Evolutionary conservation across 2,113 vertebrate genomes (phyloP).

Genomic region (Elephas maximus): DNA sequence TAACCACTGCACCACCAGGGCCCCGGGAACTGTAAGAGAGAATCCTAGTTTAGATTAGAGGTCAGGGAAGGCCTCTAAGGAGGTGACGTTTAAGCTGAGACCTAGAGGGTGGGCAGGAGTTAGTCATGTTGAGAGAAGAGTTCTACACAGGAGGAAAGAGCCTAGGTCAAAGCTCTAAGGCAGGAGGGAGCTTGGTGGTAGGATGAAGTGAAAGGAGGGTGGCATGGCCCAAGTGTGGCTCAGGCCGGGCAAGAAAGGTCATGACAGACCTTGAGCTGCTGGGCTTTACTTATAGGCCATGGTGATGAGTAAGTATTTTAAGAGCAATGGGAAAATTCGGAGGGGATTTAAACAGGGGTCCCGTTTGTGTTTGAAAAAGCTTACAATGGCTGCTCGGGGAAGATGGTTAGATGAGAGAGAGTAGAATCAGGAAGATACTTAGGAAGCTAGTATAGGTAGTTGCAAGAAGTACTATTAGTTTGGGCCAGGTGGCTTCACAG

Average conservation of each 20-base stretch:
- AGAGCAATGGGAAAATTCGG: background rate
- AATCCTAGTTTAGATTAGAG: background rate
- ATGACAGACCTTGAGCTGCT: background rate
- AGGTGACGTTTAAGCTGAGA: background rate
- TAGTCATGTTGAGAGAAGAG: background rate
- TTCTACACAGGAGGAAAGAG: background rate
- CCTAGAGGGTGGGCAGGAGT: background rate
- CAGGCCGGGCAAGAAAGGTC: background rate
- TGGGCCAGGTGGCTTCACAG: background rate
- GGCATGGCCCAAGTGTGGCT: background rate
- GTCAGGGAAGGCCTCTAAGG: background rate
- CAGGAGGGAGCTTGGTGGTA: background rate
- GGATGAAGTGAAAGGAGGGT: background rate
- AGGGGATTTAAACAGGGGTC: background rate
- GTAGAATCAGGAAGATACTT: background rate
- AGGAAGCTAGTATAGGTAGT: background rate
- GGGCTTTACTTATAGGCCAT: background rate
- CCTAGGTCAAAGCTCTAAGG: background rate
- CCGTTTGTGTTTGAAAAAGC: background rate
- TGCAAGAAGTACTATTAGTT: background rate
- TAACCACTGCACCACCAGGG: too few species aligned
- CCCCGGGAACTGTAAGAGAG: background rate
- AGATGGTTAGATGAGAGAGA: background rate
- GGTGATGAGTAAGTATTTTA: background rate
- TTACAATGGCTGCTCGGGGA: background rate